These are phyloP conservation scores for Lasioglossum vierecki DNA, from an alignment of 2,888 invertebrate genomes.

Conservation along the genomic window DNA sequence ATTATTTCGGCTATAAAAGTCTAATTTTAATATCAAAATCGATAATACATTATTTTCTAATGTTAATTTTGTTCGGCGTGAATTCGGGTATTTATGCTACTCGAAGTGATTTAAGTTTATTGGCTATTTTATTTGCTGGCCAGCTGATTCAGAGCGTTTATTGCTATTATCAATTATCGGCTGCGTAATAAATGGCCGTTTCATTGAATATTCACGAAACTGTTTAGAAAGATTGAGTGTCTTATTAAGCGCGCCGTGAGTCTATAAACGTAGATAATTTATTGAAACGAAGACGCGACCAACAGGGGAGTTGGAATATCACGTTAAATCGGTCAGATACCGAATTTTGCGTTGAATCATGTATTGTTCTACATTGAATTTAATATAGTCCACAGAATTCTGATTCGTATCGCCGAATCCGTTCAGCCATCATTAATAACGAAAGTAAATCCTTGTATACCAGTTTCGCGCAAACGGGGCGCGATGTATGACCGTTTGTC, in stretches of 20 bases:
- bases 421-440: slow-evolving; percentile 24
- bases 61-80: not conserved
- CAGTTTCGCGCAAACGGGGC: not conserved
- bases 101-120: slow-evolving; percentile 6
- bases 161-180: not conserved
- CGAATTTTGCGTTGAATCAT: not conserved
- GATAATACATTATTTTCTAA: not conserved
- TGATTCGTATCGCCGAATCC: not conserved
- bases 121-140: not conserved
- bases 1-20: not conserved
- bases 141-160: not conserved
- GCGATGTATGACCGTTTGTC: slow-evolving; percentile 1
- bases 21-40: not conserved
- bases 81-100: not conserved
- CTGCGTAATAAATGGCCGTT: not conserved
- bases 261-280: not conserved
- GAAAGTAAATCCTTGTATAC: slow-evolving; percentile 26
- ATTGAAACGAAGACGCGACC: not conserved
- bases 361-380: slow-evolving; percentile 3
- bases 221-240: not conserved
- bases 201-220: not conserved
- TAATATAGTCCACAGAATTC: not conserved
- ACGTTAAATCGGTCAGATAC: not conserved
- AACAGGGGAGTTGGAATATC: not conserved
- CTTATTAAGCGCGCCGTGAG: not conserved